phyloP scores from a whole-genome alignment of 2,888 invertebrate genomes.

The Drosophila engyochracea region DNA sequence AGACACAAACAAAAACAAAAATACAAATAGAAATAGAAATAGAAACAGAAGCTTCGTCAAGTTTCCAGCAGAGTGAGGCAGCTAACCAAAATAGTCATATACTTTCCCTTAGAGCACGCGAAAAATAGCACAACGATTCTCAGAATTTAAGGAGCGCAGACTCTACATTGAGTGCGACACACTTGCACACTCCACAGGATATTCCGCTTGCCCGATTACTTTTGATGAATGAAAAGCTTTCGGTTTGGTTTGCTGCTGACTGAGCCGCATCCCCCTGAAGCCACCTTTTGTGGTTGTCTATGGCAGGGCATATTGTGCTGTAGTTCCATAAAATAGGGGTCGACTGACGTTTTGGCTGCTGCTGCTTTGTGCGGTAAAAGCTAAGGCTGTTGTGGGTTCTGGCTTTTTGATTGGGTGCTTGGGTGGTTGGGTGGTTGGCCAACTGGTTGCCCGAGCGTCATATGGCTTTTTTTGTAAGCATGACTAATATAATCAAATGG shows the following conservation, averaged over 20 bases:
- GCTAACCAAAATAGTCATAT: slow-evolving; percentile 62
- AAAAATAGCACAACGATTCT: slow-evolving; percentile 61
- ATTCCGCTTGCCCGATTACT: slow-evolving; percentile 57
- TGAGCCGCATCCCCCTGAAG: slow-evolving; percentile 13
- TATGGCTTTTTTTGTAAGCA: slow-evolving; percentile 78
- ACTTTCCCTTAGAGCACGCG: slow-evolving; percentile 45
- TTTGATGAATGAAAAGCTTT: slow-evolving; percentile 84
- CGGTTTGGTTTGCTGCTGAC: slow-evolving; percentile 58
- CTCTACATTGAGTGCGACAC: slow-evolving; percentile 52
- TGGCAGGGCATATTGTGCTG: slow-evolving; percentile 21
- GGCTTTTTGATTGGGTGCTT: slow-evolving; percentile 24
- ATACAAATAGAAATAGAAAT: slow-evolving; percentile 21
- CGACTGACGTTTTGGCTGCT: slow-evolving; percentile 56
- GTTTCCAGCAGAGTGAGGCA: slow-evolving; percentile 42
- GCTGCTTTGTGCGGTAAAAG: slow-evolving; percentile 47
- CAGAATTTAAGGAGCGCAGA: slow-evolving; percentile 66
- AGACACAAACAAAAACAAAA: slow-evolving; percentile 30
- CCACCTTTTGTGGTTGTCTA: slow-evolving; percentile 7
- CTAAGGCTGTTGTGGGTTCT: slow-evolving; percentile 54
- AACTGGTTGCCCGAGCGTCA: slow-evolving; percentile 63
- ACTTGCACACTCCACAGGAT: slow-evolving; percentile 12
- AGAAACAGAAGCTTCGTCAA: slow-evolving; percentile 59
- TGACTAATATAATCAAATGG: slow-evolving; percentile 79
- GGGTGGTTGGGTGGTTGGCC: slow-evolving; percentile 8
- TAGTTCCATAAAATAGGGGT: slow-evolving; percentile 36